These are phyloP conservation scores for Thermophis baileyi DNA, from an alignment of 2,113 vertebrate genomes.

Conservation along the genomic window DNA sequence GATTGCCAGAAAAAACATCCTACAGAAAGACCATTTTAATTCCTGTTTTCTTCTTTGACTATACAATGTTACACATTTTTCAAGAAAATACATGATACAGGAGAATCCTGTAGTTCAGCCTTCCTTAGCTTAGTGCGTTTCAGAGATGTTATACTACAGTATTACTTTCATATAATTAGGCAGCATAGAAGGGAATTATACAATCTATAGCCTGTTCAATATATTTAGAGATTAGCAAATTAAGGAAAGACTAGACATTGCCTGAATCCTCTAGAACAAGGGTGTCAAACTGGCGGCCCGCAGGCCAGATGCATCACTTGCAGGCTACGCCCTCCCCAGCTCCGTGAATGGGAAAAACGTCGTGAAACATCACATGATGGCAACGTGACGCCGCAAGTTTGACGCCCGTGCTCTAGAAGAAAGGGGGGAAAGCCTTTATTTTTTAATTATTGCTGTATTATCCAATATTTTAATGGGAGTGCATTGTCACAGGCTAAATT, in stretches of 20 bases:
- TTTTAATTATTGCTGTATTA: neutral
- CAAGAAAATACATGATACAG: neutral
- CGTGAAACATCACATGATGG: no score
- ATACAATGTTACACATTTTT: neutral
- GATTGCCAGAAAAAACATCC: neutral
- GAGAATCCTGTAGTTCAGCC: neutral
- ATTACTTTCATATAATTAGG: neutral
- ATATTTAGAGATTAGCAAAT: neutral
- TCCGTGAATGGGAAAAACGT: no score
- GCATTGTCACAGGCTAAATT: neutral
- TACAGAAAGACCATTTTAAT: neutral
- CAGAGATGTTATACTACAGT: neutral
- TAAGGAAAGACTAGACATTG: neutral
- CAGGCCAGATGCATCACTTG: no score
- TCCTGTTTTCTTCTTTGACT: neutral
- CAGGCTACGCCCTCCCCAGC: no score
- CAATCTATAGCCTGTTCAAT: neutral
- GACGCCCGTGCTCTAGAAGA: neutral
- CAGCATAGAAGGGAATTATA: neutral
- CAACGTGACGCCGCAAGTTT: no score
- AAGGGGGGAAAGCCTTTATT: neutral
- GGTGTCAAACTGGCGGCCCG: no score
- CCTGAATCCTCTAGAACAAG: no score
- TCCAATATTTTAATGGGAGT: neutral
- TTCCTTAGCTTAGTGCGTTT: neutral